These are phyloP conservation scores for Leucophora obtusa DNA, from an alignment of 2,888 invertebrate species.

Conservation along the genomic window DNA sequence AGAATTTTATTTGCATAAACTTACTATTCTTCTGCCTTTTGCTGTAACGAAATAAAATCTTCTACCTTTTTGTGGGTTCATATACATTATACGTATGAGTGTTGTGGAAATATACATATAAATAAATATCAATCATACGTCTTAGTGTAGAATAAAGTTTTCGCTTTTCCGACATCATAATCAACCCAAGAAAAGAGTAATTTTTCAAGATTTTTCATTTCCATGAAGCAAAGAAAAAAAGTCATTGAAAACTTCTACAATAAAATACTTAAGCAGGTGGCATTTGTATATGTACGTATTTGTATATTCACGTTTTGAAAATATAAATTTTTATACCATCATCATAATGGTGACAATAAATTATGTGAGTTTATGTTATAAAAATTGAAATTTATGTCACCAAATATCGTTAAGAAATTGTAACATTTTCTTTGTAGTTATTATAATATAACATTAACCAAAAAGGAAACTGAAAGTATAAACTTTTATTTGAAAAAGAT, in stretches of 20 bases:
- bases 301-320: slow-evolving; percentile 7
- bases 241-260: not conserved
- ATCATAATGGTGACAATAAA: slow-evolving; percentile 53
- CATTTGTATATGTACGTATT: slow-evolving; percentile 17
- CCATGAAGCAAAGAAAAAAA: not conserved
- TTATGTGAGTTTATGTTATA: slow-evolving; percentile 59
- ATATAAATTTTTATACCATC: slow-evolving; percentile 22
- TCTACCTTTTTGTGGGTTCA: no score
- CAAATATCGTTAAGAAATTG: slow-evolving; percentile 44
- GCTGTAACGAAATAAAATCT: no score
- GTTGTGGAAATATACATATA: not conserved
- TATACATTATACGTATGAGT: no score
- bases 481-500: slow-evolving; percentile 23
- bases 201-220: slow-evolving; percentile 40
- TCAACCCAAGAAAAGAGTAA: slow-evolving; percentile 13
- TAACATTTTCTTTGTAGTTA: slow-evolving; percentile 16
- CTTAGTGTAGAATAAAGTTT: slow-evolving; percentile 24
- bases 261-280: slow-evolving; percentile 38
- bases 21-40: no score
- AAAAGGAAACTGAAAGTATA: not conserved
- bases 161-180: slow-evolving; percentile 24
- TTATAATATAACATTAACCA: not conserved
- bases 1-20: no score
- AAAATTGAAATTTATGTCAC: slow-evolving; percentile 60
- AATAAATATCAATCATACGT: slow-evolving; percentile 50